Base-by-base conservation (phyloP, 2,888 invertebrate genomes). In the Eristalis tenax region DNA sequence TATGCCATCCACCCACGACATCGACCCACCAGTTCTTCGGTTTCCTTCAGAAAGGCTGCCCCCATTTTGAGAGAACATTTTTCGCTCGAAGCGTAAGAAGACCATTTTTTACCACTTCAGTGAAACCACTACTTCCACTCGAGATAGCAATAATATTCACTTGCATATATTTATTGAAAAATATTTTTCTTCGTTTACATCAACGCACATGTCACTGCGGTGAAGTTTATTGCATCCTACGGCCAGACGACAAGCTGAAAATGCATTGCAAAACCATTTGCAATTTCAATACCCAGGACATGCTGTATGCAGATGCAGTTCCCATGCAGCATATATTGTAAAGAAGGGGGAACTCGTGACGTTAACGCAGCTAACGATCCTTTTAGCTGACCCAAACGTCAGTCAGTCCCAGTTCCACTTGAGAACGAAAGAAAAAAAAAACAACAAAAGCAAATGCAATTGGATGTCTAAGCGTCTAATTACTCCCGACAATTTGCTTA, bases 111-210 rank as follows among this genome's bases (percentile, higher is more conserved):
- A 35, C 35, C 59, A 56, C n/a, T 56, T 28, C n/a, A 50, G n/a
- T 32, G 13, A 1, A 23, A 40, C 11, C 26, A 50, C 50, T 50
- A 50, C 50, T 50, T 50, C 50, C 15, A 43, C 43, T n/a, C 43
- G 43, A 43, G 43, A 43, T 43, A 15, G 43, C 43, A 43, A 43
- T 43, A 43, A 43, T 15, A 57, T 77, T 73, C 78, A 75, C 83
- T 79, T 79, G 63, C 86, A 50, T 18, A 50, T 50, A 86, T 83
- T 83, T 86, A 86, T 86, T 86, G 86, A 74, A 79, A 83, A 86
- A 86, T 86, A 86, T 86, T 86, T 86, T 83, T 86, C 83, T 83
- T 86, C 86, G 75, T 86, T 83, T 50, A 79, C 83, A 79, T 86
- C 82, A 86, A 76, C 40, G 75, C 75, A 75, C 74, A 86, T 79